Conservation (phyloP, 2,888 invertebrate species). For the Xylota segnis region DNA sequence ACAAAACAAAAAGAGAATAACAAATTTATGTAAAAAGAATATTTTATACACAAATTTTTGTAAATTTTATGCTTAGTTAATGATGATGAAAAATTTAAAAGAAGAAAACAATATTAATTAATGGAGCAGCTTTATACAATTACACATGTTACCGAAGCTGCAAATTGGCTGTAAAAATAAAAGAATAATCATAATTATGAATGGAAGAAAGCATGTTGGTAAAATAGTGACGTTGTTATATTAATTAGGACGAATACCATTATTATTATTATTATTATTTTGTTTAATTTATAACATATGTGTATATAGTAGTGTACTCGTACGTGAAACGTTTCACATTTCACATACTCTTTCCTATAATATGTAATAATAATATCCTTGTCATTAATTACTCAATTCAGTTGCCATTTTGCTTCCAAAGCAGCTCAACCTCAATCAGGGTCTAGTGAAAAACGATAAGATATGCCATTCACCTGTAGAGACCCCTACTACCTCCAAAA, state of each 20-base stretch:
- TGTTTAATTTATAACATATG: conserved; percentile 72
- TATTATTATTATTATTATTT: conserved; percentile 20
- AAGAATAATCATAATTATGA: conserved; percentile 42
- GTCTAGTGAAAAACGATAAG: conserved; percentile 38
- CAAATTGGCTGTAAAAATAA: conserved; percentile 72
- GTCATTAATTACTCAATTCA: conserved; percentile 70
- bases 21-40: conserved; percentile 71
- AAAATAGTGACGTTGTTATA: conserved; percentile 58
- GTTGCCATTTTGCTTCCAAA: conserved; percentile 73
- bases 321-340: conserved; percentile 51
- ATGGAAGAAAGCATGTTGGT: conserved; percentile 29
- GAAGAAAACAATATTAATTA: conserved; percentile 22
- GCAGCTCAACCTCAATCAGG: conserved; percentile 55
- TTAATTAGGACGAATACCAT: conserved; percentile 62
- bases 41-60: conserved; percentile 75
- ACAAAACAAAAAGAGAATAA: conserved; percentile 19
- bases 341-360: conserved; percentile 47
- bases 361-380: conserved; percentile 50
- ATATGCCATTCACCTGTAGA: conserved; percentile 65
- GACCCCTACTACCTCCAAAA: conserved; percentile 5
- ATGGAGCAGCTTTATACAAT: conserved; percentile 64
- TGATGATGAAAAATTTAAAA: conserved; percentile 45
- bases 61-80: conserved; percentile 76
- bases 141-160: conserved; percentile 65
- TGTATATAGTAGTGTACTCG: conserved; percentile 63